These are phyloP conservation scores for Drosophila fungiperda DNA, from an alignment of 2,888 invertebrate species.

Conservation along the genomic window DNA sequence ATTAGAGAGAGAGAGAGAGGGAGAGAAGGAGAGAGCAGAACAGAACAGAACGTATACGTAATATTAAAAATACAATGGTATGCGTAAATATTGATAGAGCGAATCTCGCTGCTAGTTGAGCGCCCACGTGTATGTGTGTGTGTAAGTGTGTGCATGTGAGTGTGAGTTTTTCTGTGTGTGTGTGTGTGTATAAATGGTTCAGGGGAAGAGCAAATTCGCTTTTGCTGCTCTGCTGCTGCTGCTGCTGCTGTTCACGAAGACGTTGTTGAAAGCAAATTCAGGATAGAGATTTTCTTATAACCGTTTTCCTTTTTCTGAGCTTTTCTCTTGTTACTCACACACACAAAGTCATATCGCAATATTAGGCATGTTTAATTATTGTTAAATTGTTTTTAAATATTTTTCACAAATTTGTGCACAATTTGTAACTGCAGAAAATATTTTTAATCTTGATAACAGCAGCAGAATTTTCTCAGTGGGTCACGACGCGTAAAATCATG, in stretches of 20 bases:
- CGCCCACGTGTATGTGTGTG: constrained; percentile 19
- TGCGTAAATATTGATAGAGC: constrained; percentile 79
- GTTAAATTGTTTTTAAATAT: constrained; percentile 17
- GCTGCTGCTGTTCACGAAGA: constrained; percentile 63
- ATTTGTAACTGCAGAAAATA: not conserved
- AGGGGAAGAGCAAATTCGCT: constrained; percentile 68
- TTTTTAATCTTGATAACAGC: constrained; percentile 12
- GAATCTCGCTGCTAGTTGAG: constrained; percentile 34
- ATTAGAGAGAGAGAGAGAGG: constrained; percentile 13
- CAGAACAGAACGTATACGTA: constrained; percentile 67
- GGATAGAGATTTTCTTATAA: constrained; percentile 79
- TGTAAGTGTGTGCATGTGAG: constrained; percentile 3
- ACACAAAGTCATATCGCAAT: constrained; percentile 20
- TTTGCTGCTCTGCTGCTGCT: constrained; percentile 46
- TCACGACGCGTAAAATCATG: constrained; percentile 51
- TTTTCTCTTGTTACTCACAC: constrained; percentile 53
- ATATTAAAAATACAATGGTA: constrained; percentile 73
- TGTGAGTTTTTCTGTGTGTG: constrained; percentile 23
- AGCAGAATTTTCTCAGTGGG: constrained; percentile 38
- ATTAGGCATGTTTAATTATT: constrained; percentile 11
- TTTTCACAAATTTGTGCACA: not conserved
- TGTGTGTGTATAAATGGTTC: constrained; percentile 27
- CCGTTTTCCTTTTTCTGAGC: constrained; percentile 55
- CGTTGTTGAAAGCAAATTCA: constrained; percentile 71
- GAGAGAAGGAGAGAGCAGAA: constrained; percentile 28